Conservation (phyloP, 2,888 invertebrate genomes). For the Microctonus brassicae region DNA sequence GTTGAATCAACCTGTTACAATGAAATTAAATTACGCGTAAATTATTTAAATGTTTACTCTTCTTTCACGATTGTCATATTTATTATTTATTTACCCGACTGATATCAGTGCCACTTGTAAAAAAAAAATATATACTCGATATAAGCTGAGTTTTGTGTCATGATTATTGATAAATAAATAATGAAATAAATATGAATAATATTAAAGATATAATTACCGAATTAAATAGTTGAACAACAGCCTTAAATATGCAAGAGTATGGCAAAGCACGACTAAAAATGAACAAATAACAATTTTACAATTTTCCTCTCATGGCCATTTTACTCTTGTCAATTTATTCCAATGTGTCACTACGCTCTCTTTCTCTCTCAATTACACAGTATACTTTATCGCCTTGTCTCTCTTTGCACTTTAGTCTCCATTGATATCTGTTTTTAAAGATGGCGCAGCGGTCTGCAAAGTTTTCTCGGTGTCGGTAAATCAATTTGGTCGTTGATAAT, state of each 20-base stretch:
- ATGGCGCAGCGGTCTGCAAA: too few relatives aligned
- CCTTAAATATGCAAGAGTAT: slow-evolving; percentile 47
- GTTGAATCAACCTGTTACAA: slow-evolving; percentile 45
- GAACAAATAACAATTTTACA: slow-evolving; percentile 49
- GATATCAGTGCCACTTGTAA: not conserved
- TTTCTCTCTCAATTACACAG: too few relatives aligned
- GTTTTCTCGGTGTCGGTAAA: too few relatives aligned
- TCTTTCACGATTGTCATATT: not conserved
- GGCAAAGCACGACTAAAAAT: slow-evolving; percentile 54
- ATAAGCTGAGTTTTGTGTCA: not conserved
- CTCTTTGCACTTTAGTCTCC: too few relatives aligned
- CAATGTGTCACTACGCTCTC: not conserved
- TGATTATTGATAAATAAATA: not conserved
- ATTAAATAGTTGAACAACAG: slow-evolving; percentile 47
- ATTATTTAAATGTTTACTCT: not conserved
- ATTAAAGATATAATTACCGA: slow-evolving; percentile 47
- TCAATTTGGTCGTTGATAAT: too few relatives aligned
- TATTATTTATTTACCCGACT: not conserved
- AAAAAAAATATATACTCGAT: not conserved
- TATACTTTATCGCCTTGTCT: too few relatives aligned
- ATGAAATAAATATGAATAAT: not conserved
- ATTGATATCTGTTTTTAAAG: too few relatives aligned
- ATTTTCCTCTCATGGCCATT: slow-evolving; percentile 56
- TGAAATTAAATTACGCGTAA: not conserved
- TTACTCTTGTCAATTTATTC: slow-evolving; percentile 41